These are phyloP conservation scores for Cettia cetti DNA, from an alignment of 2,113 vertebrate species.

Conservation along the genomic window DNA sequence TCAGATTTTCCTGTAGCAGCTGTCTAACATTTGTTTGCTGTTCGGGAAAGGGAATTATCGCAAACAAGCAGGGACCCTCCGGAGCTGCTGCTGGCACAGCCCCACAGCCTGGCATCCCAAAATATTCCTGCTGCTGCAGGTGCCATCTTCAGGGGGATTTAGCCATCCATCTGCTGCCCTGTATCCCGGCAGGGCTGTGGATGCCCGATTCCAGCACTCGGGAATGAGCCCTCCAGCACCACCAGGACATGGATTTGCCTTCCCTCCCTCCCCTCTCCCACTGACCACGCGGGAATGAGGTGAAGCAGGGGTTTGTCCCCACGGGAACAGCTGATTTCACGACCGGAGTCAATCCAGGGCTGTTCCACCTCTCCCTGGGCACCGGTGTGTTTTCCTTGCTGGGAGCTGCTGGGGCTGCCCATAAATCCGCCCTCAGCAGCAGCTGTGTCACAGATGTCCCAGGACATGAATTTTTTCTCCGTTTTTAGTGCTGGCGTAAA, in stretches of 20 bases:
- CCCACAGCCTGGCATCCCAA: neutral
- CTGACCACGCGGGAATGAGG: accelerated
- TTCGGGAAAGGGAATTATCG: neutral
- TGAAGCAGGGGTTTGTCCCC: accelerated
- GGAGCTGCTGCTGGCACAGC: neutral
- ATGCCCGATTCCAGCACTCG: accelerated
- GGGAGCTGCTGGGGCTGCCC: neutral
- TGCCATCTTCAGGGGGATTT: accelerated
- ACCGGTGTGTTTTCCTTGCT: neutral
- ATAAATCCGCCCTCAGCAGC: neutral
- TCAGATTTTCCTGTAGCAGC: neutral
- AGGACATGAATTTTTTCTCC: neutral
- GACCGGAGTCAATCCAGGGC: neutral
- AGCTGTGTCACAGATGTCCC: neutral
- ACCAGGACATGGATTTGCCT: accelerated
- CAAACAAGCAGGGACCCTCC: neutral
- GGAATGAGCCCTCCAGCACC: neutral
- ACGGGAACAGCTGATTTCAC: accelerated
- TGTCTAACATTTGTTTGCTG: neutral
- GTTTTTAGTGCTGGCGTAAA: constrained; percentile 16
- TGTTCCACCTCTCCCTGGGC: accelerated
- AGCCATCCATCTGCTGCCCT: neutral
- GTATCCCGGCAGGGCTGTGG: neutral
- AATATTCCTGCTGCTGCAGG: neutral
- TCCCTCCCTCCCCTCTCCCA: accelerated